Percentiles rank a stretch among this genome's conserved stretches.
Evolutionary conservation across 2,113 vertebrate species (phyloP).

Genomic region (Ginglymostoma cirratum): DNA sequence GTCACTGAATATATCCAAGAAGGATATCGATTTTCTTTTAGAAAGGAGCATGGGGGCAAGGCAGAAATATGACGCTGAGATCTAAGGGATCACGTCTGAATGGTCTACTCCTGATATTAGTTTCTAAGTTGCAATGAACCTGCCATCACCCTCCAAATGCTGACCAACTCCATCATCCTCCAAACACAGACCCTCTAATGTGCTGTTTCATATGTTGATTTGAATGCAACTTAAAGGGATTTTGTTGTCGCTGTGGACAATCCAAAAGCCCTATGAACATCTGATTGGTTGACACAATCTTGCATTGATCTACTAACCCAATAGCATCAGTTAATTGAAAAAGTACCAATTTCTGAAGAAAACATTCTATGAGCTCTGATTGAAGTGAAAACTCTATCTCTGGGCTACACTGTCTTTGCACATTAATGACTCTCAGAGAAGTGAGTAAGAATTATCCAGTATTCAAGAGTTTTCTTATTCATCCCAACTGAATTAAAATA

Average conservation of each 20-base stretch:
- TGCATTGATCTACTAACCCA: not conserved
- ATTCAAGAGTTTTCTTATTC: not conserved
- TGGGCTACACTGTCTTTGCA: conserved; percentile 1
- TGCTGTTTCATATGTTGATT: not conserved
- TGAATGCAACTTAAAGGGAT: not conserved
- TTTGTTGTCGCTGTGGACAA: not conserved
- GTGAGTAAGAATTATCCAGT: not conserved
- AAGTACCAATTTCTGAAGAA: conserved; percentile 12
- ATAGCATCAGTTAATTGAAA: not conserved
- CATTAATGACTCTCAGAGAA: not conserved
- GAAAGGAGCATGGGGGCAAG: too few species aligned
- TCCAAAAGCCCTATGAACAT: not conserved
- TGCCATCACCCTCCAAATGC: too few species aligned
- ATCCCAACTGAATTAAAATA: conserved; percentile 5
- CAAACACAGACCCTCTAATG: too few species aligned
- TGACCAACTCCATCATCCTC: too few species aligned
- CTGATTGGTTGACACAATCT: not conserved
- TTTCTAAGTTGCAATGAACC: too few species aligned
- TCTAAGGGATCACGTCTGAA: too few species aligned
- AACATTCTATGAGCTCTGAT: not conserved
- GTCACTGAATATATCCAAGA: too few species aligned
- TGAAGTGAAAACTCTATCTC: conserved; percentile 7
- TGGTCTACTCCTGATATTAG: too few species aligned
- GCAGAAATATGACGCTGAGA: too few species aligned
- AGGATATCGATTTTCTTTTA: too few species aligned